A percentile compares a stretch with the other conserved stretches of the same genome.
phyloP scores from a whole-genome alignment of 2,888 invertebrate species.

The Caenorhabditis sp. region DNA sequence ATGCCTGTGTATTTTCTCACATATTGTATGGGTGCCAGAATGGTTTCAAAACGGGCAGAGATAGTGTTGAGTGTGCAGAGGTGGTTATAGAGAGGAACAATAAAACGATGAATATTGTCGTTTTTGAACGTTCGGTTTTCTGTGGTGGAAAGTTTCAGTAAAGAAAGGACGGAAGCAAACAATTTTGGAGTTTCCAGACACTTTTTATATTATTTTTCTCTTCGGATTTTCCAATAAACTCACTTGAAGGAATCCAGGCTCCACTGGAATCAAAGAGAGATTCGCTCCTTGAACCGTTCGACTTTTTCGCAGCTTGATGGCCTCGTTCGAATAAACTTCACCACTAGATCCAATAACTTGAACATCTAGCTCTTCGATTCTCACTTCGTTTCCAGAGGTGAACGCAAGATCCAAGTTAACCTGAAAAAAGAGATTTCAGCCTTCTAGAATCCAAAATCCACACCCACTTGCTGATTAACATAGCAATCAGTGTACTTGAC shows the following conservation, averaged over 20 bases:
- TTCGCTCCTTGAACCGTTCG: slow-evolving; percentile 81
- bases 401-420: slow-evolving; percentile 81
- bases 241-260: slow-evolving; percentile 77
- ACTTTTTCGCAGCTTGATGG: slow-evolving; percentile 71
- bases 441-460: background rate
- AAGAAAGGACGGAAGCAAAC: background rate
- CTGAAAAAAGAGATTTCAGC: slow-evolving; percentile 36
- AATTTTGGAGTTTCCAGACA: background rate
- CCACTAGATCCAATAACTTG: slow-evolving; percentile 72
- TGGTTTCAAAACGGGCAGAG: slow-evolving; percentile 50
- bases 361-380: slow-evolving; percentile 78
- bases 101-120: slow-evolving; percentile 58
- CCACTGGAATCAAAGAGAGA: slow-evolving; percentile 75
- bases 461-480: slow-evolving; percentile 71
- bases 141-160: slow-evolving; percentile 15
- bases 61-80: slow-evolving; percentile 23
- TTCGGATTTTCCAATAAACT: slow-evolving; percentile 1
- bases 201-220: background rate
- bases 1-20: slow-evolving; percentile 68
- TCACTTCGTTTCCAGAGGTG: slow-evolving; percentile 74
- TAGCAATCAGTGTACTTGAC: slow-evolving; percentile 72
- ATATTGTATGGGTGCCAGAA: slow-evolving; percentile 60
- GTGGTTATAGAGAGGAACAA: slow-evolving; percentile 29
- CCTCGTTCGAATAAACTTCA: slow-evolving; percentile 51
- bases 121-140: slow-evolving; percentile 32